Evolutionary conservation across 2,797 vertebrate species (phyloP).

Genomic region (Xerus rutilus): DNA sequence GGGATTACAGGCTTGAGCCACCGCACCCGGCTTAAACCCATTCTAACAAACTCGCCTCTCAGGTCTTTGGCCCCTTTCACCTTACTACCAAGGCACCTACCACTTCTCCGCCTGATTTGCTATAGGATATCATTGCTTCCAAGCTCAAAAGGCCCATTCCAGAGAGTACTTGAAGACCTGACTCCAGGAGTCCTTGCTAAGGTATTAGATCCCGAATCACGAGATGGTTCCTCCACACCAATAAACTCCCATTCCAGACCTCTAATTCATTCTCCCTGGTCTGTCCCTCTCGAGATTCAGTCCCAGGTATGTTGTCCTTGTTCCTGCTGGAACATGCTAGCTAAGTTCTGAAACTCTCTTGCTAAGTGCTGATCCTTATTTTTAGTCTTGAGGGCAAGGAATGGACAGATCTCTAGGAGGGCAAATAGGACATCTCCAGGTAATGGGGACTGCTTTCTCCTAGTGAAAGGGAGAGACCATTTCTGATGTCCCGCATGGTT

Average conservation of each 20-base stretch:
- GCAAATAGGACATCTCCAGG: background rate
- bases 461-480: background rate
- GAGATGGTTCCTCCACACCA: background rate
- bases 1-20: too few relatives aligned
- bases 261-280: background rate
- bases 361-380: background rate
- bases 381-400: background rate
- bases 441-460: background rate
- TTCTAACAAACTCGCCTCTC: background rate
- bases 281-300: background rate
- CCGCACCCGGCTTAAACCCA: too few relatives aligned
- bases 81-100: background rate
- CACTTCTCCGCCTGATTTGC: background rate
- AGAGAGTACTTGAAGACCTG: too few relatives aligned
- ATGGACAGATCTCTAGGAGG: too few relatives aligned
- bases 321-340: background rate
- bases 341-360: background rate
- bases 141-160: too few relatives aligned
- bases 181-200: background rate
- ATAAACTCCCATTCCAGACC: background rate
- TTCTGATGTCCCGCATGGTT: background rate
- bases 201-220: background rate
- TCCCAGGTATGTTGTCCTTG: background rate
- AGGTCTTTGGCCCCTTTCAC: background rate
- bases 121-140: too few relatives aligned